These are phyloP conservation scores for Leptura quadrifasciata DNA, from an alignment of 2,888 invertebrate genomes.

Conservation along the genomic window DNA sequence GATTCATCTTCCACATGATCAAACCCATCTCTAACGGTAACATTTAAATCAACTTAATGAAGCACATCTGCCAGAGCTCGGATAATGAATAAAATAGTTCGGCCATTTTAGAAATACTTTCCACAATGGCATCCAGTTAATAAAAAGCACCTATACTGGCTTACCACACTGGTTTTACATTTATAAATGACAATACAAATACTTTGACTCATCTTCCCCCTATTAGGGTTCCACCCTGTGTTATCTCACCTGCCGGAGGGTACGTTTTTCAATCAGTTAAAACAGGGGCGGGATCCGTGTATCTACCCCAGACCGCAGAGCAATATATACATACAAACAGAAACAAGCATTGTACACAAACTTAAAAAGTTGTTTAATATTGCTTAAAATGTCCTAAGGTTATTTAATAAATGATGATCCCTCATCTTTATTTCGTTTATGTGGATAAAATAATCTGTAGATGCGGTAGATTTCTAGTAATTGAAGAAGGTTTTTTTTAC, in stretches of 20 bases:
- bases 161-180: slow-evolving; percentile 65
- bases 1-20: slow-evolving; percentile 44
- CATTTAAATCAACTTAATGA: slow-evolving; percentile 50
- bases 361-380: slow-evolving; percentile 58
- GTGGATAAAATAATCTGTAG: slow-evolving; percentile 2
- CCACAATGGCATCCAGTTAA: slow-evolving; percentile 64
- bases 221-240: slow-evolving; percentile 57
- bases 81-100: slow-evolving; percentile 54
- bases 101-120: slow-evolving; percentile 59
- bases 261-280: slow-evolving; percentile 66
- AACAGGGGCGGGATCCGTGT: slow-evolving; percentile 53
- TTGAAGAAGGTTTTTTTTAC: background rate
- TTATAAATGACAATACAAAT: slow-evolving; percentile 65
- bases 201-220: slow-evolving; percentile 64
- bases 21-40: slow-evolving; percentile 51
- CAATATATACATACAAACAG: slow-evolving; percentile 52
- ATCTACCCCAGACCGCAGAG: slow-evolving; percentile 49
- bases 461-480: background rate
- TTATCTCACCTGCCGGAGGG: slow-evolving; percentile 66
- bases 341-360: slow-evolving; percentile 56
- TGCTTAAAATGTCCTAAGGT: slow-evolving; percentile 41
- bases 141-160: slow-evolving; percentile 61
- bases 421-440: slow-evolving; percentile 33
- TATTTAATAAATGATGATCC: slow-evolving; percentile 27
- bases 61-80: slow-evolving; percentile 56